These are phyloP conservation scores for Neopelma chrysocephalum DNA, from an alignment of 2,797 vertebrate genomes.

Conservation along the genomic window DNA sequence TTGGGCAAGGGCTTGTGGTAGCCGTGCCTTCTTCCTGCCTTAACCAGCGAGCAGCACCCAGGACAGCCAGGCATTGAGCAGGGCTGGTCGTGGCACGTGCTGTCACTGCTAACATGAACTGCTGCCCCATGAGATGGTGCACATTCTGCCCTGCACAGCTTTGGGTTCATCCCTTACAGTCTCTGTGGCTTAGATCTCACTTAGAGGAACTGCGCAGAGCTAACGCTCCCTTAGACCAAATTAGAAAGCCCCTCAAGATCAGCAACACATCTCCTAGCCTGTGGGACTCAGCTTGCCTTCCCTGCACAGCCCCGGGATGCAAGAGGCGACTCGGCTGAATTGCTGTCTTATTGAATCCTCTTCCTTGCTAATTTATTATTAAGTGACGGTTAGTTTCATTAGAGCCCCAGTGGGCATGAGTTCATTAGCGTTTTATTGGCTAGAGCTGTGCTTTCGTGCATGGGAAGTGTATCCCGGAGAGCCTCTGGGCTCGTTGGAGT, in stretches of 20 bases:
- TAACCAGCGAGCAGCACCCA: background rate
- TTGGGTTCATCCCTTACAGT: background rate
- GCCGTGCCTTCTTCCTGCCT: background rate
- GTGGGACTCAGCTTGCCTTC: rapidly evolving
- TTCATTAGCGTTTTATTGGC: background rate
- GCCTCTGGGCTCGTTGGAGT: rapidly evolving
- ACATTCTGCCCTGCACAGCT: background rate
- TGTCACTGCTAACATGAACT: background rate
- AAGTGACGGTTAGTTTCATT: background rate
- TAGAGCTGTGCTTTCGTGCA: background rate
- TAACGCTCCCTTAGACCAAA: background rate
- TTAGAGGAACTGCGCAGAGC: background rate
- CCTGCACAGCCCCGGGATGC: rapidly evolving
- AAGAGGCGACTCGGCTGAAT: background rate
- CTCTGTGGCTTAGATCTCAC: background rate
- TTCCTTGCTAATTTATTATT: background rate
- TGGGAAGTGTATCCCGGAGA: background rate
- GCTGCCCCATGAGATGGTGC: background rate
- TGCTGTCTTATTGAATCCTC: background rate
- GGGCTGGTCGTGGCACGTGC: background rate
- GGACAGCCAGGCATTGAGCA: rapidly evolving
- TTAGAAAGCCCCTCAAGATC: background rate
- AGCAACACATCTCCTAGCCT: rapidly evolving
- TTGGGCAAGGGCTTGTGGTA: background rate
- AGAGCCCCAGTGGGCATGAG: background rate